Evolutionary conservation across 2,797 vertebrate genomes (phyloP).

Genomic region (Yasuhikotakia modesta): DNA sequence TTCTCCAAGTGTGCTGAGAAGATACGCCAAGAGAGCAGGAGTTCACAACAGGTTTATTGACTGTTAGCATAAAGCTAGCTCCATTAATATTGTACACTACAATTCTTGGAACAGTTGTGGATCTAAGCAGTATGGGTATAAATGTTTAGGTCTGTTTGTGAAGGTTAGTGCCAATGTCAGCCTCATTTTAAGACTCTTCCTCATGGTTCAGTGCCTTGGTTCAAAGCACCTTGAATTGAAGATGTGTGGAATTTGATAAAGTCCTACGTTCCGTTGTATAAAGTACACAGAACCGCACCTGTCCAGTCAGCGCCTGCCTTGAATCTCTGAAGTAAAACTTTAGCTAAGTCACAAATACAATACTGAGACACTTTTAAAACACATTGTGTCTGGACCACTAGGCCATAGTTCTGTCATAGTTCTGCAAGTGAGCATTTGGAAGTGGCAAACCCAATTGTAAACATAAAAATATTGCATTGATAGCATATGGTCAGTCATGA

Average conservation of each 20-base stretch:
- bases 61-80: background rate
- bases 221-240: constrained; percentile 66
- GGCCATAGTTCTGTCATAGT: background rate
- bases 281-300: background rate
- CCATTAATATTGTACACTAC: background rate
- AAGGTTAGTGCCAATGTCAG: background rate
- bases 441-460: background rate
- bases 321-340: background rate
- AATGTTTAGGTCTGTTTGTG: background rate
- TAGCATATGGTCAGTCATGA: constrained; percentile 27
- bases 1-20: constrained; percentile 87
- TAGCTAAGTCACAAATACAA: background rate
- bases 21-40: constrained; percentile 44
- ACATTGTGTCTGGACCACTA: no score
- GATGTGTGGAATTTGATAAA: constrained; percentile 67
- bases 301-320: background rate
- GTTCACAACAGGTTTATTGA: background rate
- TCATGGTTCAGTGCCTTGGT: constrained; percentile 29
- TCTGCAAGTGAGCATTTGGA: background rate
- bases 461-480: background rate
- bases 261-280: constrained; percentile 63
- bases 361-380: background rate
- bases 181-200: constrained; percentile 32
- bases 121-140: background rate
- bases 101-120: background rate